Base-by-base conservation (phyloP, 2,113 vertebrate genomes). In the Tylochromis polylepis region DNA sequence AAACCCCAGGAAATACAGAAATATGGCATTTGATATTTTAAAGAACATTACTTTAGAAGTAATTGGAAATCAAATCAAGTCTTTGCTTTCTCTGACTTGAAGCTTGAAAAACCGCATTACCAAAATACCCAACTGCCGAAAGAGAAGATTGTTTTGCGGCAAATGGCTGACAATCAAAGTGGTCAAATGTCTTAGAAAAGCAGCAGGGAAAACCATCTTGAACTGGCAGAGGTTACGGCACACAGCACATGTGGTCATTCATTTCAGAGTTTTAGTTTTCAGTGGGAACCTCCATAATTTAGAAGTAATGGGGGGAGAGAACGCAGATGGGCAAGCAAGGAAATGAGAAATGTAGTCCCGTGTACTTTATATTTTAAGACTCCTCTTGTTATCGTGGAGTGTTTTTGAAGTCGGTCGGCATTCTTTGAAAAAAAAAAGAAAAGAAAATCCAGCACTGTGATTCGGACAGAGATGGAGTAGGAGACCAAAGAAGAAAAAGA, bases 151-250 rank as follows among this genome's bases (percentile, higher is more conserved):
- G 87, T 88, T 91, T 79, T 87, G 89, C 53, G 89, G 90, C 91
- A 88, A 90, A 89, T 78, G 87, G 84, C 87, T 86, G 88, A 93
- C 93, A 93, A 94, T 93, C 92, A 93, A 85, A 93, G 80, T 83
- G 85, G 87, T 89, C 81, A 85, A 81, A 83, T 46, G 4, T 82
- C 86, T 89, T 87, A 85, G 84, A 87, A 91, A 92, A 92, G 88
- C 90, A 94, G 88, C 83, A 49, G 81, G 77, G 59, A 65, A 93
- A 93, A 89, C 85, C 89, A 88, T 87, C 72, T 72, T 70, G 29
- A 81, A 53, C 72, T 90, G 70, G 82, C 80, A 78, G 88, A 7
- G 57, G 88, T 79, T 87, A 56, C 20, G 4, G 83, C 58, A 38
- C 84, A 15, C 72, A 60, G 85, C 24, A 84, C 77, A 92, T 55